A percentile compares a stretch with the other conserved stretches of the same genome.
Evolutionary conservation across 2,888 invertebrate genomes (phyloP).

Genomic region (Coelinius sp.): DNA sequence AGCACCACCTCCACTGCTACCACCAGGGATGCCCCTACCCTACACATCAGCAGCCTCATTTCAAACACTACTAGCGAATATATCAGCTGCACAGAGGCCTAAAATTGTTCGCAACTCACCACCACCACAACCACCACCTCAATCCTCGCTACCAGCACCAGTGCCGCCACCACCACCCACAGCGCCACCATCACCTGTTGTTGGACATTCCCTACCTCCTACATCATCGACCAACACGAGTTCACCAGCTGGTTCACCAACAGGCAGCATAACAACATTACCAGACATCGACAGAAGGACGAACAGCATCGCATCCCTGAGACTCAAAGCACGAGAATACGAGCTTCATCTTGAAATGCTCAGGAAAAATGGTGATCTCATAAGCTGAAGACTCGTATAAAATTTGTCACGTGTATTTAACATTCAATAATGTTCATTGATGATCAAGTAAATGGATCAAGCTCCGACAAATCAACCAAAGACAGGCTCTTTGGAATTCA

Average conservation of each 20-base stretch:
- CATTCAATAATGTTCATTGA: constrained; percentile 8
- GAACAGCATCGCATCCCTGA: constrained; percentile 88
- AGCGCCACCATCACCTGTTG: constrained; percentile 42
- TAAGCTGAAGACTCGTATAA: constrained; percentile 77
- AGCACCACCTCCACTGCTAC: constrained; percentile 77
- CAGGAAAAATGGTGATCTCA: constrained; percentile 84
- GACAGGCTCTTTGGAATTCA: constrained; percentile 9
- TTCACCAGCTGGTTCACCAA: constrained; percentile 60
- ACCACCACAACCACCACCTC: constrained; percentile 59
- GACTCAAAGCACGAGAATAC: constrained; percentile 91
- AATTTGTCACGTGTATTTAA: not conserved
- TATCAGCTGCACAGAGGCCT: constrained; percentile 77
- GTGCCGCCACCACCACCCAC: constrained; percentile 46
- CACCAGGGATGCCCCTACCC: constrained; percentile 73
- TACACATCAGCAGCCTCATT: constrained; percentile 78
- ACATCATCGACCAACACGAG: constrained; percentile 52
- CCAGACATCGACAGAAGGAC: constrained; percentile 87
- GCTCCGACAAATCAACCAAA: constrained; percentile 4
- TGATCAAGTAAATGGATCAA: not conserved
- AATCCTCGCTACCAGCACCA: constrained; percentile 60
- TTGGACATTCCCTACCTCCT: constrained; percentile 39
- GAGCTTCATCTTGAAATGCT: constrained; percentile 88
- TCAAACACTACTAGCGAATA: constrained; percentile 87
- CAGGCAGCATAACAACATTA: constrained; percentile 71
- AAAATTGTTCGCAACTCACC: constrained; percentile 69